Evolutionary conservation across 1,140 invertebrate species (phyloP), one percentile per base, ranked within the genome.

Genomic region (Leguminivora glycinivorella): DNA sequence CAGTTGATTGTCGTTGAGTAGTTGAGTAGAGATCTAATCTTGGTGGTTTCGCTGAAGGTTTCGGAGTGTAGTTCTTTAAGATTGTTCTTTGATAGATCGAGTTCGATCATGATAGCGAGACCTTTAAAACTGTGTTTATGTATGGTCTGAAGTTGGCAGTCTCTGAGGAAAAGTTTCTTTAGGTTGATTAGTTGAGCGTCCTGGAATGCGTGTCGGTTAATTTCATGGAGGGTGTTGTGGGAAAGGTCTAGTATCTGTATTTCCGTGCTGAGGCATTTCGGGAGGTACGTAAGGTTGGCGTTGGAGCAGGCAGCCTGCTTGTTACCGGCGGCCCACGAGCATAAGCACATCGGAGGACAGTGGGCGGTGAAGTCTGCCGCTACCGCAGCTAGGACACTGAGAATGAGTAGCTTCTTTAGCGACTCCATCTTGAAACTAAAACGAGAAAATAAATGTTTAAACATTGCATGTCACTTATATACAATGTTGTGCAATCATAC

Each of bases 1-100:
- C 3, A 98, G 84, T 58, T 94, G 93, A 79, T 98, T 98, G 63
- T 96, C 90, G 79, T 95, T 96, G 4, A 98, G 84, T 19, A 94
- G 83, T 10, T 98, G 87, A 47, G 94, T 10, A 98, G 87, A 47
- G 94, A 94, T 52, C 96, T 91, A 2, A 98, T 89, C 78, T 94
- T 94, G 22, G 93, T 88, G 2, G 95, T 94, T 29, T 95, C 94
- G 9, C 88, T 89, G 77, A 98, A 98, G 0, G 95, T 95, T 14
- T 94, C 94, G 0, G 94, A 93, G 60, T 96, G 92, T 9, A 98
- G 85, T 1, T 92, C 93, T 31, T 91, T 92, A 4, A 98, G 94
- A 1, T 92, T 91, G 82, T 98, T 98, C 70, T 93, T 93, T 0
- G 96, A 96, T 56, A 98, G 88, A 83, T 98, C 96, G 34, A 98